Evolutionary conservation across 2,888 invertebrate genomes (phyloP).

Genomic region (Cryptocheilus praepositus): DNA sequence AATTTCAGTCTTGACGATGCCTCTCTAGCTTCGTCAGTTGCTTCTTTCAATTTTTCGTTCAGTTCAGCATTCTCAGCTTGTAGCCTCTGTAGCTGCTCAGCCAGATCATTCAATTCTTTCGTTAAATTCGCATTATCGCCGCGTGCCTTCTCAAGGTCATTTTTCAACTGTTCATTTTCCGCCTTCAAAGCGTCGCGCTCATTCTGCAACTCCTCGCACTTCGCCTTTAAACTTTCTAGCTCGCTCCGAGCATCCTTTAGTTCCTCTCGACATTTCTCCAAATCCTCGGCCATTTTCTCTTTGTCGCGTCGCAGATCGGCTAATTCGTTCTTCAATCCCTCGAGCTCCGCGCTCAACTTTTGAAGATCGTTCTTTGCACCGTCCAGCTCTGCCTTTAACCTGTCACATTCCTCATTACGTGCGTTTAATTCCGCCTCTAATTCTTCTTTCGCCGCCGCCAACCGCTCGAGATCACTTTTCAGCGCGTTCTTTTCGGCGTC

Average conservation of each 20-base stretch:
- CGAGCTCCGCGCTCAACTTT: constrained; percentile 27
- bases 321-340: constrained; percentile 21
- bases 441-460: constrained; percentile 29
- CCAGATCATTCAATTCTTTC: constrained; percentile 18
- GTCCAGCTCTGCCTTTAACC: constrained; percentile 21
- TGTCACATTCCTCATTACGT: constrained; percentile 25
- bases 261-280: constrained; percentile 35
- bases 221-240: constrained; percentile 27
- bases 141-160: constrained; percentile 26
- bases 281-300: constrained; percentile 33
- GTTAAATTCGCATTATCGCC: constrained; percentile 30
- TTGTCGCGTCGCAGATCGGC: constrained; percentile 20
- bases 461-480: constrained; percentile 26
- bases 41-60: not conserved
- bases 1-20: no score
- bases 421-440: constrained; percentile 18
- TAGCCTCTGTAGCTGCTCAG: not conserved
- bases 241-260: constrained; percentile 35
- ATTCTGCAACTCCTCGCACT: constrained; percentile 27
- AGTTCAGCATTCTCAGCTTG: not conserved
- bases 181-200: constrained; percentile 32
- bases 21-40: not conserved
- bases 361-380: constrained; percentile 24
- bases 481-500: constrained; percentile 28
- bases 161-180: constrained; percentile 26